Evolutionary conservation across 2,888 invertebrate genomes (phyloP).

Genomic region (Eupithecia subfuscata): DNA sequence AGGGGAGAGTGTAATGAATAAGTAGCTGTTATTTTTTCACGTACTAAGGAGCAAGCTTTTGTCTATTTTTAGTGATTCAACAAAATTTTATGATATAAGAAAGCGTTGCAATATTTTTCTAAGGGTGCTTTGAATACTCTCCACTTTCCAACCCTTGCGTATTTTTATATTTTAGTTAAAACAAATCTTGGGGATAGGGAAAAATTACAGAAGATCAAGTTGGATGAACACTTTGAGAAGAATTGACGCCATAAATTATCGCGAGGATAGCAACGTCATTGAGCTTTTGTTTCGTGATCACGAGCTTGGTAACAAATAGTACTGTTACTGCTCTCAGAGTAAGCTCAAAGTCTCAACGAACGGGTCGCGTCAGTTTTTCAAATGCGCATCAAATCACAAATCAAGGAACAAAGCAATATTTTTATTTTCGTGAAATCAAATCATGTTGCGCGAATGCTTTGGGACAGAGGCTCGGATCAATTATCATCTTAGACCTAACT

Average conservation of each 20-base stretch:
- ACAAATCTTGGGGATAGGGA: not conserved
- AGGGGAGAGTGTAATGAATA: conserved; percentile 16
- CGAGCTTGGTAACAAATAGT: no score
- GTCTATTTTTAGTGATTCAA: conserved; percentile 19
- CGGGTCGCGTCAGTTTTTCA: no score
- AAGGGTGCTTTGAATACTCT: not conserved
- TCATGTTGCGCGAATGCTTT: no score
- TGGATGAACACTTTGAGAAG: no score
- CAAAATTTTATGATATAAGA: not conserved
- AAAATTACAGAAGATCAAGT: not conserved
- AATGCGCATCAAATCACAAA: no score
- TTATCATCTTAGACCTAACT: no score
- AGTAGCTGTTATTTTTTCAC: conserved; percentile 15
- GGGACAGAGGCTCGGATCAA: no score
- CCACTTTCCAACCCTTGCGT: no score
- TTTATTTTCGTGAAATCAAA: no score
- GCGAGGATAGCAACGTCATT: not conserved
- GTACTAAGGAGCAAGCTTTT: conserved; percentile 10
- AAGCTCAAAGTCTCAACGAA: no score
- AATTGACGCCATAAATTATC: not conserved
- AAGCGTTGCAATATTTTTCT: not conserved
- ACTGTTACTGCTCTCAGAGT: no score
- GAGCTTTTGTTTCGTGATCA: not conserved
- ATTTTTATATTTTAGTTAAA: not conserved
- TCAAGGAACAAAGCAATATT: no score